Conservation (phyloP, 2,888 invertebrate genomes). For the Chesias legatella region DNA sequence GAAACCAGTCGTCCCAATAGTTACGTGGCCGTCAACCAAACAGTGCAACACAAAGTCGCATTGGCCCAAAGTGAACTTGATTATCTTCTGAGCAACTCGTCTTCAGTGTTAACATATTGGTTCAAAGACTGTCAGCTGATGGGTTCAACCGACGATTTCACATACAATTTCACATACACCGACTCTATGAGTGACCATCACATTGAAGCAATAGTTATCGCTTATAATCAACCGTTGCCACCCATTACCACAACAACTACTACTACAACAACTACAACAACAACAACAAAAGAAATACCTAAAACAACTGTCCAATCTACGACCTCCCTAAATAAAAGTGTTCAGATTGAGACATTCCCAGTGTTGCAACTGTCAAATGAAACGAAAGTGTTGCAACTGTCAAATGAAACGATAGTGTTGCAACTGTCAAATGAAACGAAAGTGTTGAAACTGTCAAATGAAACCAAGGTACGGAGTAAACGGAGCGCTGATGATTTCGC, state of each 20-base stretch:
- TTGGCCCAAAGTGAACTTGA: conserved; percentile 82
- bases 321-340: conserved; percentile 12
- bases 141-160: conserved; percentile 82
- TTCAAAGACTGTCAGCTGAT: conserved; percentile 88
- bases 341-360: conserved; percentile 3
- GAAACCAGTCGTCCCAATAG: conserved; percentile 73
- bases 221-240: conserved; percentile 83
- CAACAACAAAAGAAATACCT: conserved; percentile 48
- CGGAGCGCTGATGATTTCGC: conserved; percentile 40
- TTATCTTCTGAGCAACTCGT: conserved; percentile 75
- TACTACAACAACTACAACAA: conserved; percentile 65
- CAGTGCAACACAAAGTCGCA: conserved; percentile 79
- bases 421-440: neutral
- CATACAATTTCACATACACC: conserved; percentile 83
- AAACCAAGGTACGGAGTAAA: conserved; percentile 30
- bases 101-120: conserved; percentile 85
- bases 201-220: conserved; percentile 86
- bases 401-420: conserved; percentile 1
- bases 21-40: conserved; percentile 83
- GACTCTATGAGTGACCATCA: conserved; percentile 80
- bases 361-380: neutral
- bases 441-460: conserved; percentile 2
- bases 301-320: conserved; percentile 29
- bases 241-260: conserved; percentile 70
- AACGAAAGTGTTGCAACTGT: neutral